A percentile compares a stretch with the other conserved stretches of the same genome.
These are phyloP conservation scores for Austrolebias charrua DNA, from an alignment of 2,797 vertebrate species.

Conservation along the genomic window DNA sequence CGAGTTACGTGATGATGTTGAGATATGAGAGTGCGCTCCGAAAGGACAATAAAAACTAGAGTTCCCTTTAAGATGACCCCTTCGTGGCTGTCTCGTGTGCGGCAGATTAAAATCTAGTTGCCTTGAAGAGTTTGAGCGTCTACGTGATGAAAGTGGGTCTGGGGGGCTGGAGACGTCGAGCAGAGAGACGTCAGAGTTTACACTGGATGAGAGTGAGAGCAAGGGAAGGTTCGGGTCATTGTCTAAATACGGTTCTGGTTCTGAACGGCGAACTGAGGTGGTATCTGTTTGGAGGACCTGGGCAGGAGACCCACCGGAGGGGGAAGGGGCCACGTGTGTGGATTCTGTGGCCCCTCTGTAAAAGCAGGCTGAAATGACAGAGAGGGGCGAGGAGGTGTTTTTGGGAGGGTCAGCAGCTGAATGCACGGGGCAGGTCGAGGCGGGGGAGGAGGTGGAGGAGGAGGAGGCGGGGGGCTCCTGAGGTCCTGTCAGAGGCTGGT, in stretches of 20 bases:
- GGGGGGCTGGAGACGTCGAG: constrained; percentile 48
- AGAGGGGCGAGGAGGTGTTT: constrained; percentile 29
- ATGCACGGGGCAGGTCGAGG: constrained; percentile 30
- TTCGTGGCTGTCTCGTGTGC: constrained; percentile 35
- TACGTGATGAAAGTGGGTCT: constrained; percentile 41
- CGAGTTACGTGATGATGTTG: constrained; percentile 11
- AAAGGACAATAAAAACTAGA: constrained; percentile 28
- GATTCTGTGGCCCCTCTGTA: constrained; percentile 64
- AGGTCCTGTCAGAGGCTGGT: constrained; percentile 98
- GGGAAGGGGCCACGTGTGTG: constrained; percentile 73
- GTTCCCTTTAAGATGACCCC: constrained; percentile 16
- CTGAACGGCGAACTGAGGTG: constrained; percentile 13
- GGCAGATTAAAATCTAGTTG: constrained; percentile 34
- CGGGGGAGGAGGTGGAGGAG: constrained; percentile 55
- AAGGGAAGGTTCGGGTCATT: background rate
- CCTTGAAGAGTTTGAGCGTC: constrained; percentile 13
- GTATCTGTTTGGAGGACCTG: constrained; percentile 37
- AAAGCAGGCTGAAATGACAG: constrained; percentile 20
- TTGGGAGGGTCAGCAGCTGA: constrained; percentile 70
- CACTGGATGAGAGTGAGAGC: constrained; percentile 26
- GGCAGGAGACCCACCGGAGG: constrained; percentile 59
- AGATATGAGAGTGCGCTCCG: constrained; percentile 39
- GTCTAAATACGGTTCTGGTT: constrained; percentile 16
- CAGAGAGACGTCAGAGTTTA: constrained; percentile 18
- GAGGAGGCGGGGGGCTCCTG: constrained; percentile 69